A percentile compares a stretch with the other conserved stretches of the same genome.
Evolutionary conservation across 2,888 invertebrate species (phyloP).

Genomic region (Keiferia lycopersicella): DNA sequence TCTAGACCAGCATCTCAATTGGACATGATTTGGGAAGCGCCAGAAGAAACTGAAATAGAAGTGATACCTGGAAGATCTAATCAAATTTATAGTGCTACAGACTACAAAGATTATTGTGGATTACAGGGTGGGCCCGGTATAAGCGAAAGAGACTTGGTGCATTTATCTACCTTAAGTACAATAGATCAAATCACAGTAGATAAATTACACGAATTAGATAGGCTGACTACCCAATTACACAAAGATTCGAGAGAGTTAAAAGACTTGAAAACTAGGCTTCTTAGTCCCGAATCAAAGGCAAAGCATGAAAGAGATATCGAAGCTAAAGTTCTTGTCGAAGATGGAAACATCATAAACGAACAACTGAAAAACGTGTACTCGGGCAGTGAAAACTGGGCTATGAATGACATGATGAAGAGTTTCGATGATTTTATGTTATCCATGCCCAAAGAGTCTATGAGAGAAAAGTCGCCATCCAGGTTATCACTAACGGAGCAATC

Average conservation of each 20-base stretch:
- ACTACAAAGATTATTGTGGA: constrained; percentile 90
- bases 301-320: constrained; percentile 80
- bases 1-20: constrained; percentile 87
- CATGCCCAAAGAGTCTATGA: constrained; percentile 73
- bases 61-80: constrained; percentile 79
- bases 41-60: constrained; percentile 85
- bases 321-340: constrained; percentile 82
- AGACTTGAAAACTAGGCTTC: constrained; percentile 86
- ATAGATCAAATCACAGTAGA: constrained; percentile 90
- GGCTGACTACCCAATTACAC: constrained; percentile 87
- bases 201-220: constrained; percentile 89
- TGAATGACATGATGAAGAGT: constrained; percentile 83
- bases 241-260: constrained; percentile 90
- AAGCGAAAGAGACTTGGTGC: constrained; percentile 89
- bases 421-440: constrained; percentile 82
- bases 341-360: constrained; percentile 85
- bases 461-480: constrained; percentile 83
- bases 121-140: constrained; percentile 85
- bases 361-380: constrained; percentile 85
- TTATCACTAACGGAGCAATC: constrained; percentile 83
- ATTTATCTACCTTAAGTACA: constrained; percentile 87
- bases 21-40: constrained; percentile 93
- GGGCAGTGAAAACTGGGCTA: constrained; percentile 85
- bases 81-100: constrained; percentile 87
- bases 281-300: constrained; percentile 83